phyloP scores from a whole-genome alignment of 2,797 vertebrate genomes.

The Spea hammondii region DNA sequence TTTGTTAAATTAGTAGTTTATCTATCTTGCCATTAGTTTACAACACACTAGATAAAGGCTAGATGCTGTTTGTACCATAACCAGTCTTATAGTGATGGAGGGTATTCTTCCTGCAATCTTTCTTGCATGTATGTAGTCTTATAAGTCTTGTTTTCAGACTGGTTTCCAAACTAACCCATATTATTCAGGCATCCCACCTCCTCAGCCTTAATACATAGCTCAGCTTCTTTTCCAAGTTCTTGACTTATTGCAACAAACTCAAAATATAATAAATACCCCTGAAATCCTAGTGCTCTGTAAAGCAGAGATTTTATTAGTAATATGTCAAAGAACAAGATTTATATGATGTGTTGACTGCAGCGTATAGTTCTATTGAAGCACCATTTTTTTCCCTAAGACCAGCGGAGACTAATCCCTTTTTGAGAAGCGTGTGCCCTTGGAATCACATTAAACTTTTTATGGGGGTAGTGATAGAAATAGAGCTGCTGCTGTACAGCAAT shows the following conservation, averaged over 20 bases:
- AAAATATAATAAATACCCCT: constrained; percentile 49
- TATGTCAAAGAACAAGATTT: constrained; percentile 48
- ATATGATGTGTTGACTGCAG: constrained; percentile 49
- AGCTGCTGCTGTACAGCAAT: constrained; percentile 27
- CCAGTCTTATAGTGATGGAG: constrained; percentile 26
- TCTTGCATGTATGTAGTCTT: constrained; percentile 17
- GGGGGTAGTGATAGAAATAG: constrained; percentile 48
- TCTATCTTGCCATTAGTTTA: no score
- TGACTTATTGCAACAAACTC: constrained; percentile 50
- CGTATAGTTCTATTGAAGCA: constrained; percentile 51
- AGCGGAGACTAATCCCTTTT: constrained; percentile 47
- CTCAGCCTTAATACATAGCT: constrained; percentile 33
- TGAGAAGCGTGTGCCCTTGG: constrained; percentile 50
- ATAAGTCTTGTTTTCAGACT: constrained; percentile 28
- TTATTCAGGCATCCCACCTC: constrained; percentile 17
- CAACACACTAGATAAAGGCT: no score
- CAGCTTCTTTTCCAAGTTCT: constrained; percentile 39
- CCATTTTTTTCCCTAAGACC: constrained; percentile 45
- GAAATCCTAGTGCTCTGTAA: constrained; percentile 48
- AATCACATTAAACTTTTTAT: constrained; percentile 52
- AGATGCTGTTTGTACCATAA: neutral
- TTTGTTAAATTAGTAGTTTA: no score
- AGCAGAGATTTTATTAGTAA: constrained; percentile 50
- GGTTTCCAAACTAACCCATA: constrained; percentile 26
- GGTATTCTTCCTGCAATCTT: neutral